These are phyloP conservation scores for Lucilia sericata DNA, from an alignment of 1,140 invertebrate species.

Conservation along the genomic window DNA sequence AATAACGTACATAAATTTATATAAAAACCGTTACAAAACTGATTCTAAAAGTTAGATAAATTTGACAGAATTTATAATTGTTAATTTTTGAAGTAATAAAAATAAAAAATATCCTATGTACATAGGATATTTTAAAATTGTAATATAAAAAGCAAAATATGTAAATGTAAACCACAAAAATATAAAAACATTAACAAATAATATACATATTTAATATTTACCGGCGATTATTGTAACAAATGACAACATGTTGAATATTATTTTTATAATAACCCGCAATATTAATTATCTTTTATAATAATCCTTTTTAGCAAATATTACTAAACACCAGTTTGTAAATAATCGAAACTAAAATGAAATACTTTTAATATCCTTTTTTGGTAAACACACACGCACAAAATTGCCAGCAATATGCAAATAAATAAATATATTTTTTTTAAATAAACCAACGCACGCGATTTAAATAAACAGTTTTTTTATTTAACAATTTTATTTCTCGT, in stretches of 20 bases:
- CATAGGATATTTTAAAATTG: too few relatives aligned
- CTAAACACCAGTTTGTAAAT: background rate
- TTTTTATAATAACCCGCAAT: background rate
- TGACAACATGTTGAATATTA: background rate
- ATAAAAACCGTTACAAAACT: too few relatives aligned
- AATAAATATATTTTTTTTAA: background rate
- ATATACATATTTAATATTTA: background rate
- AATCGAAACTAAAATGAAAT: background rate
- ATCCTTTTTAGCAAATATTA: conserved; percentile 12
- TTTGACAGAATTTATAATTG: too few relatives aligned
- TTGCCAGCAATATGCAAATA: background rate
- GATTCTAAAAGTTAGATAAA: too few relatives aligned
- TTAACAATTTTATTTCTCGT: background rate
- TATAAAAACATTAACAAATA: too few relatives aligned
- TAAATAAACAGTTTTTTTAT: background rate
- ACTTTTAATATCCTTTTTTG: background rate
- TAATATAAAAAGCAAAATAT: too few relatives aligned
- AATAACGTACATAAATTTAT: too few relatives aligned
- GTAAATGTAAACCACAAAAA: background rate
- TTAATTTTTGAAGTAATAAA: too few relatives aligned
- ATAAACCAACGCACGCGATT: background rate
- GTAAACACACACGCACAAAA: background rate
- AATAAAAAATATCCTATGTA: too few relatives aligned
- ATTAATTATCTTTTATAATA: background rate
- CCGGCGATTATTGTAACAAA: background rate